These are phyloP conservation scores for Clytia hemisphaerica DNA, from an alignment of 30 jellyfish, hydroid and myxozoan species.

Conservation along the genomic window DNA sequence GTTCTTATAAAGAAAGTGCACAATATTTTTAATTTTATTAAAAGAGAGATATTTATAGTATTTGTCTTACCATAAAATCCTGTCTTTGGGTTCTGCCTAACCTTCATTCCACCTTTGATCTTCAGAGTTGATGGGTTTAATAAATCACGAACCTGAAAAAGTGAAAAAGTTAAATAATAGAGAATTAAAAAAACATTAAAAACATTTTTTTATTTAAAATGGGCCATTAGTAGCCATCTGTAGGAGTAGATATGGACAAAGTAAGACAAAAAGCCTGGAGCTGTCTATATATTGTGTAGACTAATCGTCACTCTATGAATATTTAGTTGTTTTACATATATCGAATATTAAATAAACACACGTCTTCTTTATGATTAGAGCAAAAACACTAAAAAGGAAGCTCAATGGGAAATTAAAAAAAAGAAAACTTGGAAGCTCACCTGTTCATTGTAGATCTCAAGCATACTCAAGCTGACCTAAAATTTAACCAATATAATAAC, in stretches of 20 bases:
- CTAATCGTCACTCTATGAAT: too few species aligned
- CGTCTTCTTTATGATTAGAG: too few species aligned
- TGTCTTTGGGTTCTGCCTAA: slow-evolving; percentile 88
- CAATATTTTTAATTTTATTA: too few species aligned
- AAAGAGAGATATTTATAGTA: too few species aligned
- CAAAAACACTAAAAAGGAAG: too few species aligned
- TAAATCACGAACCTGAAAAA: slow-evolving; percentile 70
- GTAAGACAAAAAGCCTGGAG: too few species aligned
- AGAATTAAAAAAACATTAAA: background rate
- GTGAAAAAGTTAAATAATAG: background rate
- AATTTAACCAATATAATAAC: background rate
- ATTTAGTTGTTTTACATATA: too few species aligned
- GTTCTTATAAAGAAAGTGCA: too few species aligned
- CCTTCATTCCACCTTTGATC: slow-evolving; percentile 79
- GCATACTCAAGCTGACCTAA: slow-evolving; percentile 87
- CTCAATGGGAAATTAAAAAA: too few species aligned
- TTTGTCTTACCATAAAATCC: slow-evolving; percentile 72
- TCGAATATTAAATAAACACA: too few species aligned
- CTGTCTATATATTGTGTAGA: too few species aligned
- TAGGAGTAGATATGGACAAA: background rate
- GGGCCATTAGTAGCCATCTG: background rate
- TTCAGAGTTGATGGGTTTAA: slow-evolving; percentile 78
- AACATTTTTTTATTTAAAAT: background rate
- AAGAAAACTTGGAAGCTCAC: too few species aligned
- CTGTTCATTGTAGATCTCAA: slow-evolving; percentile 95